Conservation (phyloP, 2,797 vertebrate genomes). For the Chelidonichthys spinosus region DNA sequence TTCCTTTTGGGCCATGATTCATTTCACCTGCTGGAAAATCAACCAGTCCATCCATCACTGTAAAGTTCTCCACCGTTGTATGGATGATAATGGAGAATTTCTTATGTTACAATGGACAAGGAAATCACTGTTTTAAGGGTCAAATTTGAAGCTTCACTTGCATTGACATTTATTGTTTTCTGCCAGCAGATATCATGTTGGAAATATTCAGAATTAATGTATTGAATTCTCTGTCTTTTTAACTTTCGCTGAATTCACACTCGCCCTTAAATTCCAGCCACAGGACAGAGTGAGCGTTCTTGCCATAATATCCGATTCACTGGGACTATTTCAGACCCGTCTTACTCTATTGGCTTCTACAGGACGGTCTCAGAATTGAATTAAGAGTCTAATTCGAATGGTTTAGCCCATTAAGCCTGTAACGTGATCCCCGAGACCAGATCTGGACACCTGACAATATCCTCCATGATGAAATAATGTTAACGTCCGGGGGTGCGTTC, state of each 20-base stretch:
- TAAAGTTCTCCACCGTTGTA: background rate
- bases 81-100: background rate
- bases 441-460: slow-evolving; percentile 31
- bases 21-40: slow-evolving; percentile 2
- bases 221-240: background rate
- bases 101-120: background rate
- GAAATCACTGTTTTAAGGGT: too few relatives aligned
- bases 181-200: background rate
- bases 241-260: too few relatives aligned
- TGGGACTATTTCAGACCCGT: background rate
- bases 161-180: too few relatives aligned
- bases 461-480: slow-evolving; percentile 2
- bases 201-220: background rate
- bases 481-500: background rate
- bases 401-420: slow-evolving; percentile 51
- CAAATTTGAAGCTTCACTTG: too few relatives aligned
- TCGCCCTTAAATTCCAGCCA: background rate
- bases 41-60: slow-evolving; percentile 13
- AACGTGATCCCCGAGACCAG: slow-evolving; percentile 50
- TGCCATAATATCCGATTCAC: slow-evolving; percentile 4
- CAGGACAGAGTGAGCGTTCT: background rate
- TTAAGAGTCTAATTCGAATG: slow-evolving; percentile 37
- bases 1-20: slow-evolving; percentile 17
- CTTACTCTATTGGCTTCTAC: slow-evolving; percentile 25
- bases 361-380: slow-evolving; percentile 33